Evolutionary conservation across 2,888 invertebrate genomes (phyloP).

Genomic region (Anaspis maculata): DNA sequence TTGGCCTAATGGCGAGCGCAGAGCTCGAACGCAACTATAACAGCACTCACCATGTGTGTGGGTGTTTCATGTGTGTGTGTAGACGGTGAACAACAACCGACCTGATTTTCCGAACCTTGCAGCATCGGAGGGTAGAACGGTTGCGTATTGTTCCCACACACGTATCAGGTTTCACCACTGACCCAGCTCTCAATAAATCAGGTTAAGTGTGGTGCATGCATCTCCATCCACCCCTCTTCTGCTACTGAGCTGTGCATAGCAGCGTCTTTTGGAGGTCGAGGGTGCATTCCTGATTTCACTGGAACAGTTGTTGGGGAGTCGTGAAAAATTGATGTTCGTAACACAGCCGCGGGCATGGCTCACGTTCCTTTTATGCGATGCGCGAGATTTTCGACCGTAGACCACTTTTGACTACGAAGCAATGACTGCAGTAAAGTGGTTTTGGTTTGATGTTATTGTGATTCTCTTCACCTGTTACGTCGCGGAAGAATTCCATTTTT

Average conservation of each 20-base stretch:
- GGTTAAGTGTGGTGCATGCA: constrained; percentile 24
- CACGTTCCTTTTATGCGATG: no score
- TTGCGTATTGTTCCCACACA: constrained; percentile 29
- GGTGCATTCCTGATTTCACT: constrained; percentile 11
- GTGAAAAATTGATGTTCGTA: no score
- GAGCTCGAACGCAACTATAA: background rate
- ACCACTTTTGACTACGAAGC: no score
- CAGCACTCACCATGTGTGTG: constrained; percentile 19
- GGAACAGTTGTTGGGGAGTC: background rate
- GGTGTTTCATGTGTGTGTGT: no score
- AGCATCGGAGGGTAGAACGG: constrained; percentile 20
- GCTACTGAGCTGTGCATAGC: background rate
- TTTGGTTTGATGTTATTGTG: no score
- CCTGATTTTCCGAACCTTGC: constrained; percentile 30
- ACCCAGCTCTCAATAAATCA: constrained; percentile 36
- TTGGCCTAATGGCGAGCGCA: constrained; percentile 10
- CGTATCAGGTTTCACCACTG: constrained; percentile 35
- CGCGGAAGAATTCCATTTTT: no score
- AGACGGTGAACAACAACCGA: no score
- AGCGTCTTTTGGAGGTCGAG: no score
- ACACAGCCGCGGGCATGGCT: no score
- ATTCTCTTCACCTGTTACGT: no score
- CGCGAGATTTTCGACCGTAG: no score
- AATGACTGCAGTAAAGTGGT: no score
- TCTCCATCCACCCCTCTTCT: constrained; percentile 3